phyloP scores from a whole-genome alignment of 1,140 invertebrate species.

The Muscidifurax raptorellus region DNA sequence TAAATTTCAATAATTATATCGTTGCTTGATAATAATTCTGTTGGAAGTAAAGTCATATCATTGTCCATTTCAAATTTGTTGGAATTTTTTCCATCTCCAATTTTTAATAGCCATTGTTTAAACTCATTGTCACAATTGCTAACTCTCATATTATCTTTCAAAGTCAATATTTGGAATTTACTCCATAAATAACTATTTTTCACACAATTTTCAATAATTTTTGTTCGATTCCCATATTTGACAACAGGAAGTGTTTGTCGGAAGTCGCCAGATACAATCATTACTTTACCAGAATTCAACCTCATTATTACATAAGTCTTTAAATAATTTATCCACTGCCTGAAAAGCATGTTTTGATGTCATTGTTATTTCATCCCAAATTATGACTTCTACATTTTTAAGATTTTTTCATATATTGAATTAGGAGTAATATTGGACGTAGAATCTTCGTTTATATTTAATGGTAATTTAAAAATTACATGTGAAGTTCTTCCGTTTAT shows the following conservation, averaged over 20 bases:
- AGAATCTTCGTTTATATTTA: not conserved
- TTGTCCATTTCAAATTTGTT: not conserved
- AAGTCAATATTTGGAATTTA: not conserved
- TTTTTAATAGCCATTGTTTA: not conserved
- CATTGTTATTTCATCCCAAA: not conserved
- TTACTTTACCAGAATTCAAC: not conserved
- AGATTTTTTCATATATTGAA: not conserved
- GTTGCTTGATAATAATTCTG: not conserved
- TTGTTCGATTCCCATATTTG: not conserved
- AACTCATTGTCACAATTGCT: not conserved
- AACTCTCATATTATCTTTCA: not conserved
- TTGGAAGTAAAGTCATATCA: not conserved
- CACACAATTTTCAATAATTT: conserved; percentile 3
- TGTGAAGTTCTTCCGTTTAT: not conserved
- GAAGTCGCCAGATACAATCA: not conserved
- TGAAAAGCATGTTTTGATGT: not conserved
- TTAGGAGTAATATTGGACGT: not conserved
- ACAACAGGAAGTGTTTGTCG: not conserved
- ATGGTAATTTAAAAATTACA: too few species aligned
- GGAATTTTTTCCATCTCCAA: not conserved
- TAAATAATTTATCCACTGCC: not conserved
- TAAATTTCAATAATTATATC: too few species aligned
- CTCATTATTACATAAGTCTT: not conserved
- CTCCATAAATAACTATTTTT: conserved; percentile 6
- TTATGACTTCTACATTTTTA: not conserved